These are phyloP conservation scores for Drosophila rhopaloa DNA, from an alignment of 1,140 invertebrate genomes.

Conservation along the genomic window DNA sequence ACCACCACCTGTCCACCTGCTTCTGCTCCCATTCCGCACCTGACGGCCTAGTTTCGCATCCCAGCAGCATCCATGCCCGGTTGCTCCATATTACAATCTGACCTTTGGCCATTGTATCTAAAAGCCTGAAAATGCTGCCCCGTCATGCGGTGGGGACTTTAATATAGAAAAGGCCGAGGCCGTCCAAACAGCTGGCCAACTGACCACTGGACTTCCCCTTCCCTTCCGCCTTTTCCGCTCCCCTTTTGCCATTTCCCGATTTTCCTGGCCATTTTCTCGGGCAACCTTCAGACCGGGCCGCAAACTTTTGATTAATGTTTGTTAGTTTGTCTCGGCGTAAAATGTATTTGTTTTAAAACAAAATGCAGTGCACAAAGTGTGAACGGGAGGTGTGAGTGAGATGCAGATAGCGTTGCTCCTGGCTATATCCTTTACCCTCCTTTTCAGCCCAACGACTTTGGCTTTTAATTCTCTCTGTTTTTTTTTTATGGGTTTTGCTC, in stretches of 20 bases:
- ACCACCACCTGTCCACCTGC: conserved; percentile 14
- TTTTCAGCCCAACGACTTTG: conserved; percentile 33
- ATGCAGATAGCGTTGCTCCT: conserved; percentile 37
- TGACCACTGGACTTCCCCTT: conserved; percentile 30
- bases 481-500: conserved; percentile 31
- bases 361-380: conserved; percentile 59
- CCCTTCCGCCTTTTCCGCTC: not conserved
- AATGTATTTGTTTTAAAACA: conserved; percentile 80
- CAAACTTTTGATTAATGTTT: conserved; percentile 81
- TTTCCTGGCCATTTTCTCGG: conserved; percentile 42
- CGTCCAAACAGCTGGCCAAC: conserved; percentile 36
- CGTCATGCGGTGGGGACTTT: conserved; percentile 47
- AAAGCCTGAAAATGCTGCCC: conserved; percentile 48
- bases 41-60: conserved; percentile 53
- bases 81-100: conserved; percentile 48
- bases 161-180: conserved; percentile 53
- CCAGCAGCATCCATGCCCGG: conserved; percentile 22
- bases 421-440: conserved; percentile 13
- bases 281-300: conserved; percentile 60
- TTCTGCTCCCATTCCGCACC: not conserved
- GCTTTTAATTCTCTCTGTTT: conserved; percentile 39
- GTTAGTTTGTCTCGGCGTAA: conserved; percentile 68
- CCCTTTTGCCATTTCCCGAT: conserved; percentile 28
- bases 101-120: conserved; percentile 61
- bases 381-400: conserved; percentile 30